These are phyloP conservation scores for Papilio xuthus DNA, from an alignment of 1,140 invertebrate genomes.

Conservation along the genomic window DNA sequence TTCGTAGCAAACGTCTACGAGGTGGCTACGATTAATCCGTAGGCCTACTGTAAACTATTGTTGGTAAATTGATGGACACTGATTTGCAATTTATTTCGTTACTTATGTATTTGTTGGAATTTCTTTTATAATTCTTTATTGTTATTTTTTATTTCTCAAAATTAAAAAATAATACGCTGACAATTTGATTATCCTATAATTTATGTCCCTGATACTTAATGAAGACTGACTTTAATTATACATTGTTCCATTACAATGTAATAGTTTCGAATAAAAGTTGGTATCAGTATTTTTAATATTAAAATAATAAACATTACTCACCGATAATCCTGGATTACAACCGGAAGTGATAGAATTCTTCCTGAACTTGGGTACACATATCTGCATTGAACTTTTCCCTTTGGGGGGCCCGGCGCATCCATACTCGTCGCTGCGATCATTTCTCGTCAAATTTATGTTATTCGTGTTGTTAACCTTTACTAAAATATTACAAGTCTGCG, in stretches of 20 bases:
- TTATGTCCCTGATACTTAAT: not conserved
- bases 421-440: conserved; percentile 84
- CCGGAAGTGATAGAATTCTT: conserved; percentile 77
- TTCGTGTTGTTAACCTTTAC: conserved; percentile 89
- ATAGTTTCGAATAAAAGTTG: not conserved
- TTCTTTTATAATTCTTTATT: not conserved
- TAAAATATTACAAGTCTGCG: conserved; percentile 87
- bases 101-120: not conserved
- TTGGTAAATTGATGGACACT: not conserved
- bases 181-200: too few relatives aligned
- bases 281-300: not conserved
- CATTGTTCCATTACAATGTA: not conserved
- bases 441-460: conserved; percentile 86
- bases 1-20: not conserved
- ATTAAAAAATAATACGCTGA: too few relatives aligned
- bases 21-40: not conserved
- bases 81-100: not conserved
- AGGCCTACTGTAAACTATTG: not conserved
- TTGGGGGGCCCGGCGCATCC: conserved; percentile 76
- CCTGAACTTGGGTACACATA: conserved; percentile 74
- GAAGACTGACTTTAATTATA: not conserved
- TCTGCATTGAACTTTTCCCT: conserved; percentile 70
- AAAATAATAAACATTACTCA: conserved; percentile 55
- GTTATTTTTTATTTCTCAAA: too few relatives aligned
- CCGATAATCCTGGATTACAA: conserved; percentile 79